phyloP scores from a whole-genome alignment of 2,888 invertebrate species.

The Nebria salina region DNA sequence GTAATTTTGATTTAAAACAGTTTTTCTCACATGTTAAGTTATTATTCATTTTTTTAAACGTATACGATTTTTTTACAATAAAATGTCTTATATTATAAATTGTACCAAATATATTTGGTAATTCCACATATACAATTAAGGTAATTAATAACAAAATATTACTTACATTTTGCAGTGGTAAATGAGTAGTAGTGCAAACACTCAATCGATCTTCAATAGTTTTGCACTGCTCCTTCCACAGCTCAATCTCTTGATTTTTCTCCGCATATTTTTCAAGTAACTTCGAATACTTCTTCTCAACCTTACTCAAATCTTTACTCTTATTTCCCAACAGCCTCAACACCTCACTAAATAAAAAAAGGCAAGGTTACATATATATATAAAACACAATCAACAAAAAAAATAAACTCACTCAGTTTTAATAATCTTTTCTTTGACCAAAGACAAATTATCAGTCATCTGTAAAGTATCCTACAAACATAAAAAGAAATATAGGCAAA shows the following conservation, averaged over 20 bases:
- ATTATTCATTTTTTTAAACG: too few species aligned
- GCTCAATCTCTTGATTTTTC: constrained; percentile 2
- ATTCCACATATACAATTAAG: too few species aligned
- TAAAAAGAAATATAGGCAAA: background rate
- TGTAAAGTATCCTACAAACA: background rate
- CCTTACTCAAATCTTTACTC: constrained; percentile 4
- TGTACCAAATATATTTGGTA: background rate
- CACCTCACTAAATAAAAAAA: background rate
- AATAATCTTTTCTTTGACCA: background rate
- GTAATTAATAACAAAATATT: too few species aligned
- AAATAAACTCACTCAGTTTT: constrained; percentile 7
- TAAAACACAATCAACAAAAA: too few species aligned
- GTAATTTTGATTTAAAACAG: too few species aligned
- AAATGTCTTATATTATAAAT: background rate
- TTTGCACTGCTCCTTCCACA: background rate
- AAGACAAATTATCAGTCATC: background rate
- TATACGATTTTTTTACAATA: too few species aligned
- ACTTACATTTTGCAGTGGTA: background rate
- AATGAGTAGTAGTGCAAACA: background rate
- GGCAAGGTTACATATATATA: background rate
- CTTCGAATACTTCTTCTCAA: background rate
- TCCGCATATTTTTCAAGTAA: background rate
- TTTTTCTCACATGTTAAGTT: too few species aligned
- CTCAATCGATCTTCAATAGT: background rate
- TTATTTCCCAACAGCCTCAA: background rate